Percentiles rank a stretch among this genome's conserved stretches.
These are phyloP conservation scores for Mechanitis mazaeus DNA, from an alignment of 2,888 invertebrate genomes.

Conservation along the genomic window DNA sequence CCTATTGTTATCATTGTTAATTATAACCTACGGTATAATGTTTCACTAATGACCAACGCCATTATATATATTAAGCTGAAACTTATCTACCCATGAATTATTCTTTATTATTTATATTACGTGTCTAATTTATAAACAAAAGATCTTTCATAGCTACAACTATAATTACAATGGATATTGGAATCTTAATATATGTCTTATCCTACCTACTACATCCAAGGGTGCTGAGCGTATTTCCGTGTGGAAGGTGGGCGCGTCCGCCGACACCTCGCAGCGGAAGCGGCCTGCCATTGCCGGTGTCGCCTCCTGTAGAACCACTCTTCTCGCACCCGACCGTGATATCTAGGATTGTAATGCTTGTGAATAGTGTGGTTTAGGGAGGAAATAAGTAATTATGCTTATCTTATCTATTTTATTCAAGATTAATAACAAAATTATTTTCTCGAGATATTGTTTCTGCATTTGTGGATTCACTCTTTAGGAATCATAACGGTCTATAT, in stretches of 20 bases:
- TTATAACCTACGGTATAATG: conserved; percentile 5
- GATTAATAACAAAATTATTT: too few species aligned
- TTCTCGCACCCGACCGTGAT: conserved; percentile 78
- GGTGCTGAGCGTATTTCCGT: conserved; percentile 80
- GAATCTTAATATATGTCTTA: neutral
- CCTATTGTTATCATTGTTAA: conserved; percentile 6
- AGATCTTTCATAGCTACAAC: too few species aligned
- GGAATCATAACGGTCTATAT: too few species aligned
- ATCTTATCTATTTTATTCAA: too few species aligned
- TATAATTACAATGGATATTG: too few species aligned
- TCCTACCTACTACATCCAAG: conserved; percentile 84
- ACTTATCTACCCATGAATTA: too few species aligned
- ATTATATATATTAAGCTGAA: neutral
- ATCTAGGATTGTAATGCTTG: conserved; percentile 43
- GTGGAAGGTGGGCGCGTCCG: conserved; percentile 84
- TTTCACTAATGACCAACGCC: conserved; percentile 3
- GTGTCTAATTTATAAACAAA: too few species aligned
- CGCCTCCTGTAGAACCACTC: conserved; percentile 82
- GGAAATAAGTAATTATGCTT: too few species aligned
- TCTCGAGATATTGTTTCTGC: too few species aligned
- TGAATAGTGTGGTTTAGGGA: neutral
- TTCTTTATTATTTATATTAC: too few species aligned
- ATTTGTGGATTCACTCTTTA: too few species aligned
- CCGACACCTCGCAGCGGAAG: conserved; percentile 85
- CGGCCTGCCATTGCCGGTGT: conserved; percentile 82